Base-by-base conservation (phyloP, 2,797 vertebrate species). In the Darevskia nairensis region DNA sequence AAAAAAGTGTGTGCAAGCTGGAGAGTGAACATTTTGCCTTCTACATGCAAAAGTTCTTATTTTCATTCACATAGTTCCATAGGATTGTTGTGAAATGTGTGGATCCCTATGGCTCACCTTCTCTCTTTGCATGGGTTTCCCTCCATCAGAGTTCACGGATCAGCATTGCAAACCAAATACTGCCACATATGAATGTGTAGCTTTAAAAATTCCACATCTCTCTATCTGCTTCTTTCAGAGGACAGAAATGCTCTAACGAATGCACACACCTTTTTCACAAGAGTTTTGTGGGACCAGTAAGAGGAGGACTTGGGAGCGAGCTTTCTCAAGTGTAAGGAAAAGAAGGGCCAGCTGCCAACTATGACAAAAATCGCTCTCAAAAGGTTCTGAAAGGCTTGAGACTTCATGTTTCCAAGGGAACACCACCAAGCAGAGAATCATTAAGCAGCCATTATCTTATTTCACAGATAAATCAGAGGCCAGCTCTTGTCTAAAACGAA, bases 381-480 rank as follows among this genome's bases (percentile, higher is more conserved):
- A 82, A 89, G 75, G n/a, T 89, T 90, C 39, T 90, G 82, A 85
- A 90, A 90, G 87, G 82, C 83, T 85, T 71, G 77, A 84, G 69
- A 92, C 55, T 82, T 77, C 82, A 71, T 55, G 87, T 92, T 92
- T 85, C 91, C 89, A 90, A 80, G 91, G 89, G 79, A 89, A 90
- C 87, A 50, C 59, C 82, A 89, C 69, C 68, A 85, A 78, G 84
- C 91, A 84, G 55, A 75, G 86, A 91, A 92, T 87, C 86, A 91
- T 88, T 90, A 89, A 86, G 80, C 85, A 90, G 61, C 79, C 66
- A 81, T 88, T 90, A 81, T 90, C 88, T 91, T 91, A 92, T 90
- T 93, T 91, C 84, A 86, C 59, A 81, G 84, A 89, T 89, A 88
- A 90, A 91, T 86, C 90, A 90, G 88, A 76, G 64, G 78, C 79